Base-by-base conservation (phyloP, 2,113 vertebrate species). In the Hippocampus abdominalis region DNA sequence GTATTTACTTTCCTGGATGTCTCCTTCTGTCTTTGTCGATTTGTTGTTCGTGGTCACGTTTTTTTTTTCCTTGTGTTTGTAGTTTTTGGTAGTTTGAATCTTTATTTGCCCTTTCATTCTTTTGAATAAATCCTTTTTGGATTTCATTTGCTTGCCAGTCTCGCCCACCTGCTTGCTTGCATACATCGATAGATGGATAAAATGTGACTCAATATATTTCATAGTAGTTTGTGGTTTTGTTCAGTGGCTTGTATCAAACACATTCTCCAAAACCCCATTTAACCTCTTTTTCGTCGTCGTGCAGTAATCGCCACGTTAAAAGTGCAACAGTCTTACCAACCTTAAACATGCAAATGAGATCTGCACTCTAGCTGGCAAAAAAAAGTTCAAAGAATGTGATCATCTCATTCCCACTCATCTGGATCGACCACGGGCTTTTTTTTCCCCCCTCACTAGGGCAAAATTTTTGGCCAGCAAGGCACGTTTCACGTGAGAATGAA, bases 321-420 rank as follows among this genome's bases (percentile, higher is more conserved):
- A 76, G 57, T 77, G 71, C 59, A 83, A 76, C 76, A 64, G 49
- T 79, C 77, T 82, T 70, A 78, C 68, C 78, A 75, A 76, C 56
- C 68, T 77, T 81, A 80, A 75, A 90, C 83, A 83, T 87, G 80
- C 78, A 86, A 87, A 77, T 82, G 69, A 42, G 70, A 88, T 78
- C 72, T 82, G 72, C 75, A 53, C 69, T 87, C 77, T 83, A 84
- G 84, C 84, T 88, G 85, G 78, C 87, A 89, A 81, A 75, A 81
- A 75, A 84, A 87, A 80, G 71, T 80, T 81, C 68, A 84, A 90
- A 89, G 82, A 91, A 89, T 90, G 88, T 88, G 77, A 82, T 7
- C 15, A 89, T 91, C 88, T 87, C 75, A 86, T 90, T 89, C 91
- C 91, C 89, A 92, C 89, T 91, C 87, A 90, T 89, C 83, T 79